Percentiles rank a stretch among this genome's conserved stretches.
Evolutionary conservation across 2,888 invertebrate species (phyloP).

Genomic region (Brachypalpus laphriformis): DNA sequence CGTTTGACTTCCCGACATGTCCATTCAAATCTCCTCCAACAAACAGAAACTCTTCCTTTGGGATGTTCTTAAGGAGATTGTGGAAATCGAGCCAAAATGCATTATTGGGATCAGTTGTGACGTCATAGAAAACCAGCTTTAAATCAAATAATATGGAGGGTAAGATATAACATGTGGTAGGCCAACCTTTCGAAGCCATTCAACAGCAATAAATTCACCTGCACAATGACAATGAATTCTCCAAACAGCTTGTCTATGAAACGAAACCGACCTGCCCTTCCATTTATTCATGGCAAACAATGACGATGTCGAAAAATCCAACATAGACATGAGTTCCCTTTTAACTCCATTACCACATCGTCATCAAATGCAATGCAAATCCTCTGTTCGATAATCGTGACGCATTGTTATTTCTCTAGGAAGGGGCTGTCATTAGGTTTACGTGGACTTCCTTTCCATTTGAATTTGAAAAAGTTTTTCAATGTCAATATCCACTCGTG

Average conservation of each 20-base stretch:
- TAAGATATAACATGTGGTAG: not conserved
- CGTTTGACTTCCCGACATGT: no score
- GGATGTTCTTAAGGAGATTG: no score
- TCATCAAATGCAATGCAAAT: constrained; percentile 48
- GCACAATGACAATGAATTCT: constrained; percentile 25
- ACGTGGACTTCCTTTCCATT: constrained; percentile 14
- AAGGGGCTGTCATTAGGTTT: constrained; percentile 12
- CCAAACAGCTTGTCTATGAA: not conserved
- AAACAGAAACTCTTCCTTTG: no score
- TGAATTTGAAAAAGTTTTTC: not conserved
- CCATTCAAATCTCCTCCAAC: no score
- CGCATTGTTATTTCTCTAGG: constrained; percentile 8
- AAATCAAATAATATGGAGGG: not conserved
- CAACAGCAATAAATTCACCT: constrained; percentile 34
- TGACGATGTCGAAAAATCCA: constrained; percentile 1
- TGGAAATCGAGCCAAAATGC: no score
- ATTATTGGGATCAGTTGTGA: no score
- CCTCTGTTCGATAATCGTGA: constrained; percentile 56
- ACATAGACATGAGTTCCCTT: constrained; percentile 31
- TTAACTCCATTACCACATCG: constrained; percentile 38
- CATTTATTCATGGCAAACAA: constrained; percentile 11
- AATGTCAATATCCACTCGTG: constrained; percentile 16
- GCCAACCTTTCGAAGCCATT: not conserved
- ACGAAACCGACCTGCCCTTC: constrained; percentile 6
- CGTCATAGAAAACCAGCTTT: not conserved